These are phyloP conservation scores for Caenorhabditis macrosperma DNA, from an alignment of 2,888 invertebrate species.

Conservation along the genomic window DNA sequence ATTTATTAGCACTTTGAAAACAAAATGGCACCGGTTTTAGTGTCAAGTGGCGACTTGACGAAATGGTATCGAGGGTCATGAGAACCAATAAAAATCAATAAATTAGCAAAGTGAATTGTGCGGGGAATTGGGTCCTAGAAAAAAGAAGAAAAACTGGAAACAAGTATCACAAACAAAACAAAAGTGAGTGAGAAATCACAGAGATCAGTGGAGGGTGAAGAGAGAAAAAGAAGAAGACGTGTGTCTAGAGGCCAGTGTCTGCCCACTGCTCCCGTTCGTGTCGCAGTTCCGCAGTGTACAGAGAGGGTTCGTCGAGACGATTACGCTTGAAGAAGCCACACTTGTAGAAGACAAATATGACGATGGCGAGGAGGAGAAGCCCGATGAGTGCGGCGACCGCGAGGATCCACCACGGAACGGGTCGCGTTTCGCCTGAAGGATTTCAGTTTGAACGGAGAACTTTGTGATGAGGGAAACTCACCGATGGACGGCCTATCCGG, in stretches of 20 bases:
- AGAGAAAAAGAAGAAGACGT: constrained; percentile 6
- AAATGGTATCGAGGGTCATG: constrained; percentile 41
- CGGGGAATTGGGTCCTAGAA: constrained; percentile 5
- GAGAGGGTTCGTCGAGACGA: constrained; percentile 58
- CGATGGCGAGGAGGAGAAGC: constrained; percentile 73
- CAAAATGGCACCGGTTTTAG: constrained; percentile 48
- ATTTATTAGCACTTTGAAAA: constrained; percentile 34
- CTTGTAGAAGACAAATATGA: constrained; percentile 60
- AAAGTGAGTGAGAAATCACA: constrained; percentile 38
- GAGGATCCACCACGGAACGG: constrained; percentile 70
- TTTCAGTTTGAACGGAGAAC: neutral
- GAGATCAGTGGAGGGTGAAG: constrained; percentile 15
- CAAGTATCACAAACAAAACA: constrained; percentile 34
- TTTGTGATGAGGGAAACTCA: constrained; percentile 35
- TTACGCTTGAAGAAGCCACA: constrained; percentile 72
- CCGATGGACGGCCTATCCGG: constrained; percentile 79
- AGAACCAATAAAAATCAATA: neutral
- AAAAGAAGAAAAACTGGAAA: constrained; percentile 4
- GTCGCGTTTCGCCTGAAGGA: constrained; percentile 62
- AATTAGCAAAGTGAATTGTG: constrained; percentile 3
- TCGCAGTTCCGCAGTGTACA: constrained; percentile 61
- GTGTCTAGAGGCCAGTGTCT: constrained; percentile 51
- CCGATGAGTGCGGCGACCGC: constrained; percentile 71
- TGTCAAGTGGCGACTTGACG: constrained; percentile 35
- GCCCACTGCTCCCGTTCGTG: constrained; percentile 68